Base-by-base conservation (phyloP, 2,888 invertebrate species). In the Cosmia pyralina region DNA sequence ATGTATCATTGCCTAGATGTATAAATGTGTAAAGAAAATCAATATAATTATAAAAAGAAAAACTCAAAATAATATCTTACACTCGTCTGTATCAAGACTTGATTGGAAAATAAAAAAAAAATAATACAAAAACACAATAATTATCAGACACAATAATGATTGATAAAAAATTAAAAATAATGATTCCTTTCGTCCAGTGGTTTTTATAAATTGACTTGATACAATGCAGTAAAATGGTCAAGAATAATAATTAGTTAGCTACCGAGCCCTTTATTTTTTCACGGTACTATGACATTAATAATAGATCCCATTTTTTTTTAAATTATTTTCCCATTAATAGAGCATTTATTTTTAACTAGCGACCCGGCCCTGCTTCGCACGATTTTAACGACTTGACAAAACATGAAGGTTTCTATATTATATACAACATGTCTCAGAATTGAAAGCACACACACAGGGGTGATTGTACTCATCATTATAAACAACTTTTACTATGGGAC, bases 111-210 rank as follows among this genome's bases (percentile, higher is more conserved):
- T 19, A 65, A 59, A 52, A 44, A 52, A n/a, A 15, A 48, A 41
- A 22, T 66, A 72, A 76, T 72, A 76, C 28, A 63, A 72, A 75
- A 75, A 52, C 68, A 52, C 68, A 70, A 75, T 68, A 79, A n/a
- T 17, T 58, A 28, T 19, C 1, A n/a, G 22, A 53, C 63, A 13
- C 13, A 63, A 46, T 46, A 67, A 41, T 19, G 13, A 55, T 28
- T 52, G 15, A 65, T n/a, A 28, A 13, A 4, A 38, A 38, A 38
- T 38, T 46, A 71, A 17, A 70, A 68, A 79, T 34, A 69, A 64
- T 69, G 41, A 72, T 76, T 55, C 6, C 5, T 52, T n/a, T 13
- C 67, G 19, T n/a, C 17, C 53, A 53, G 22, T 48, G 38, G 4
- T 44, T 34, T 52, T 53, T 15, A 34, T 48, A 62, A 75, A 62